Evolutionary conservation across 1,140 invertebrate genomes (phyloP), one percentile per base, ranked within the genome.

Genomic region (Heterodera carotae): DNA sequence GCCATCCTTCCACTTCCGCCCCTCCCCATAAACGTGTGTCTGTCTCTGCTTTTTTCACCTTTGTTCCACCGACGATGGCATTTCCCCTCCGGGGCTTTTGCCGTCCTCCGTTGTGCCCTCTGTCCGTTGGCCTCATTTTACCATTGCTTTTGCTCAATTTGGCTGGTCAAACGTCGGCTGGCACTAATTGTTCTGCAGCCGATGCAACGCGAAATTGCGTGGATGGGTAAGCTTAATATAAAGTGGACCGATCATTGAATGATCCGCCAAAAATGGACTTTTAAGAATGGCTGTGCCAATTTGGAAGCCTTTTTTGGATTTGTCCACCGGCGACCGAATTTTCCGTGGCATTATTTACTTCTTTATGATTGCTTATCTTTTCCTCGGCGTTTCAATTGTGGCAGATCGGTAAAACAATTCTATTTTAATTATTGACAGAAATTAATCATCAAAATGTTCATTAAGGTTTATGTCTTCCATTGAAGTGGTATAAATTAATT

Each of bases 321-420:
- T 93, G 27, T 90, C 89, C 48, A 79, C 82, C 25, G 91, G 91
- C 4, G 93, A 97, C 89, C 89, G 91, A 68, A 87, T 91, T 22
- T 90, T 91, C 1, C 92, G 97, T 8, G 96, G 96, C n/a, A 82
- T 93, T 31, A 92, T 96, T 31, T 99, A 99, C 88, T 96, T 98
- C 88, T 82, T 94, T 5, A 89, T 91, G 25, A 91, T 99, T 88
- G 88, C 94, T 53, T 99, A 97, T 88, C 91, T 98, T 81, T 99
- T 99, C 89, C 93, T 99, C 67, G 97, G 97, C 43, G 96, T 99
- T 5, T 98, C 96, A 76, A 98, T 99, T 86, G 93, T 98, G 53
- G 96, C 96, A 36, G 97, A 99, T 89, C 92, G 95, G 15, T 99
- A 99, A 89, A 98, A 99, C 96, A 94, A 94, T 2, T 93, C 95